phyloP scores from a whole-genome alignment of 2,797 vertebrate species.

The Aeoliscus strigatus region DNA sequence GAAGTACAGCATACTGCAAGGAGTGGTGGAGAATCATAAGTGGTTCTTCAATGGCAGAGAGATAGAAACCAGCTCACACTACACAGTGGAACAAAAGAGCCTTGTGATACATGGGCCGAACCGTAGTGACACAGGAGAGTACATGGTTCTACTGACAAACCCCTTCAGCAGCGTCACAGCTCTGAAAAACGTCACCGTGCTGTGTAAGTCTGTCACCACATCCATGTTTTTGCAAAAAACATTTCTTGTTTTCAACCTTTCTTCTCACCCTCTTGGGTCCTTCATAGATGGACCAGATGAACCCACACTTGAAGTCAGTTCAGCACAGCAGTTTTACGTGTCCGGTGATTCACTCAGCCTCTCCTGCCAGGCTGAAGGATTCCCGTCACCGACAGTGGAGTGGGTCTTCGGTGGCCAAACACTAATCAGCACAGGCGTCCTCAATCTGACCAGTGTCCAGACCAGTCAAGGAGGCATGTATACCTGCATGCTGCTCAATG shows the following conservation, averaged over 20 bases:
- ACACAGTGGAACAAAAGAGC: conserved; percentile 35
- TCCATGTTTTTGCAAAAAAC: background rate
- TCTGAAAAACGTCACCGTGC: conserved; percentile 57
- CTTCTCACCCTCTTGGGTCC: conserved; percentile 8
- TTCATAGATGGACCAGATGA: conserved; percentile 79
- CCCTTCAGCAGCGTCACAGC: conserved; percentile 63
- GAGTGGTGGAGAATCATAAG: conserved; percentile 48
- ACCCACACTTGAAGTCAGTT: conserved; percentile 48
- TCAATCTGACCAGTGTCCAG: conserved; percentile 61
- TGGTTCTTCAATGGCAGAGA: conserved; percentile 68
- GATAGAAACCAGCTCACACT: conserved; percentile 44
- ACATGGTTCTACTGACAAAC: conserved; percentile 71
- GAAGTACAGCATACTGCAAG: conserved; percentile 57
- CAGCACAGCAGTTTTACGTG: conserved; percentile 52
- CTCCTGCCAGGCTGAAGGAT: conserved; percentile 70
- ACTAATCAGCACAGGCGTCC: conserved; percentile 46
- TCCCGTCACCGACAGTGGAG: conserved; percentile 60
- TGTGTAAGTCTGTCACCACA: conserved; percentile 70
- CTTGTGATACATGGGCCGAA: conserved; percentile 59
- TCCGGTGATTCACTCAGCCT: conserved; percentile 60
- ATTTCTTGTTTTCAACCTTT: background rate
- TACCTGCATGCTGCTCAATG: conserved; percentile 70
- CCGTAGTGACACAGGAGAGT: conserved; percentile 70
- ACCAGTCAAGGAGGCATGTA: conserved; percentile 76
- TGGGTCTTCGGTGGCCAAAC: conserved; percentile 68